Percentiles rank a stretch among this genome's conserved stretches.
These are phyloP conservation scores for Spea multiplicata DNA, from an alignment of 2,113 vertebrate species.

Conservation along the genomic window DNA sequence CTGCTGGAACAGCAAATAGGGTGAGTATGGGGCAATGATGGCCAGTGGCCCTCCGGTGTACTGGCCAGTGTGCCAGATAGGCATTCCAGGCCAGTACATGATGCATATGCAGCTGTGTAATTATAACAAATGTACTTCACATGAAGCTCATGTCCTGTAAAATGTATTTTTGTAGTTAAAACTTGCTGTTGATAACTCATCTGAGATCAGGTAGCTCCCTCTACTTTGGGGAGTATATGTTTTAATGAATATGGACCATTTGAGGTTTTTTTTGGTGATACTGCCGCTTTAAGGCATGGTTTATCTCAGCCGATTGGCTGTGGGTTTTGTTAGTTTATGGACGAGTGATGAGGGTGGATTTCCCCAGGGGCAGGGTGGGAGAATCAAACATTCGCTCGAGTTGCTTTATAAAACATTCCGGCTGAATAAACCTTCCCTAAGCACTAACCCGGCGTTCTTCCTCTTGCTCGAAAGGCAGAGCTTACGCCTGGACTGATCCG, in stretches of 20 bases:
- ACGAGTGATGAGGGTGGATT: constrained; percentile 42
- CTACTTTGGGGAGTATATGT: too few relatives aligned
- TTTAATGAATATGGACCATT: neutral
- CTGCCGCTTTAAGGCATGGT: neutral
- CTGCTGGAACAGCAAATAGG: too few relatives aligned
- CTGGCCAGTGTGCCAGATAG: too few relatives aligned
- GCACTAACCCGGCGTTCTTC: neutral
- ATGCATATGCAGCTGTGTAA: too few relatives aligned
- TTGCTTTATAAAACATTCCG: constrained; percentile 30
- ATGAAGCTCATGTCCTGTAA: too few relatives aligned
- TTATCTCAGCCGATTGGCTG: constrained; percentile 18
- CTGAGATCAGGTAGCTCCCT: too few relatives aligned
- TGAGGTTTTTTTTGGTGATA: neutral
- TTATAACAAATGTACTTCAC: too few relatives aligned
- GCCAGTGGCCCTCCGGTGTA: too few relatives aligned
- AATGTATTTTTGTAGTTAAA: too few relatives aligned
- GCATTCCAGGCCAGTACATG: too few relatives aligned
- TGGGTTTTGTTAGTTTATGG: neutral
- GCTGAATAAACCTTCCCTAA: constrained; percentile 12
- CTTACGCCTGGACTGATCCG: neutral
- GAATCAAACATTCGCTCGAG: constrained; percentile 30
- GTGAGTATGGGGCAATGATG: too few relatives aligned
- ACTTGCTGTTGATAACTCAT: too few relatives aligned
- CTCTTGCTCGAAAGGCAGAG: neutral
- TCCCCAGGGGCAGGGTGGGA: constrained; percentile 45